Evolutionary conservation across 2,888 invertebrate genomes (phyloP), one percentile per base, ranked within the genome.

Genomic region (Mechanitis mazaeus): DNA sequence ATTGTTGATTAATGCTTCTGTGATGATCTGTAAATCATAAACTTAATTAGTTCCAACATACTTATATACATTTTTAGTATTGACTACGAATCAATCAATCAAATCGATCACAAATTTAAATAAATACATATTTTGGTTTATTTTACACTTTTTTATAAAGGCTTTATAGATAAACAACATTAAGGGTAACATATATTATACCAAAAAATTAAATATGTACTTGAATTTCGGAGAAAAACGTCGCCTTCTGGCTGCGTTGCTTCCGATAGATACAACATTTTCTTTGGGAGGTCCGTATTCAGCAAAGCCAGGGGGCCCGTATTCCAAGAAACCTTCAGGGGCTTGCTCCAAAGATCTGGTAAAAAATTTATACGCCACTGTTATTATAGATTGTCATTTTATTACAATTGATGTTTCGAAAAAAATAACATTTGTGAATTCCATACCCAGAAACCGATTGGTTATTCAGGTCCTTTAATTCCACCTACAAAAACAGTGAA

Each of bases 241-340:
- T 58, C 89, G 73, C 59, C 80, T 78, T 63, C 88, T 85, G 0
- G 81, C 76, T 54, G 84, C 85, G n/a, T 83, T 86, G 63, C 61
- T 80, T 5, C 78, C 79, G 2, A 76, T 69, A 5, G 72, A 60
- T 73, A 80, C 73, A 3, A 78, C 67, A 2, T 76, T 77, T 3
- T 70, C 76, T 56, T 84, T 85, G 1, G 89, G 89, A 2, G 87
- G 87, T 63, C 88, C 89, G 60, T 89, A 89, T 59, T 88, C 87
- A 65, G 72, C 82, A 73, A 88, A 89, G 7, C 89, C 89, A 2
- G 89, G 89, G 12, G 88, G 89, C 28, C 90, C 90, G 56, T 90
- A 91, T 65, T 90, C 90, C 1, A 88, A 70, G 68, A 90, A 89
- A 1, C 87, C 87, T 75, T 84, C 86, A 0, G 86, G 87, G 1